Evolutionary conservation across 2,797 vertebrate genomes (phyloP).

Genomic region (Acipenser oxyrinchus): DNA sequence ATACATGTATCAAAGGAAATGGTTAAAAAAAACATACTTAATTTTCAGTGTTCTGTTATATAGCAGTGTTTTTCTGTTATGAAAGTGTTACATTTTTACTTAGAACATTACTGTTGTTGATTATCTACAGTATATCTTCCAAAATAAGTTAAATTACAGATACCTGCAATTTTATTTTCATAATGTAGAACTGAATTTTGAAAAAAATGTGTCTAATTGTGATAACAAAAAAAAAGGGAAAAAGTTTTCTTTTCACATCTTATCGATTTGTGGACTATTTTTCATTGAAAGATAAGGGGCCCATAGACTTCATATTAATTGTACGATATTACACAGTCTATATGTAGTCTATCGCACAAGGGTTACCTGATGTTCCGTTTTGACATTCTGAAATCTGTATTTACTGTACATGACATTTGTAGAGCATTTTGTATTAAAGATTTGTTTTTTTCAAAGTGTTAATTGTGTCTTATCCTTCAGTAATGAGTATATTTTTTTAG

Average conservation of each 20-base stretch:
- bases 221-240: not conserved
- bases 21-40: no score
- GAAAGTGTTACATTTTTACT: no score
- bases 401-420: constrained; percentile 13
- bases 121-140: no score
- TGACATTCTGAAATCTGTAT: constrained; percentile 14
- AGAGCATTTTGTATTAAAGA: constrained; percentile 17
- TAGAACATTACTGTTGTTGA: no score
- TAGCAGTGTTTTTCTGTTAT: no score
- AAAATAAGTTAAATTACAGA: no score
- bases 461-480: not conserved
- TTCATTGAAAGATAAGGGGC: not conserved
- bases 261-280: constrained; percentile 7
- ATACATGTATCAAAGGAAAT: no score
- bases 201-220: constrained; percentile 8
- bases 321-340: not conserved
- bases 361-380: not conserved
- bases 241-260: not conserved
- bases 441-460: constrained; percentile 9
- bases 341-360: constrained; percentile 7
- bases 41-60: no score
- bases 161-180: no score
- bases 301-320: not conserved
- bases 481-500: not conserved
- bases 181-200: not conserved